Evolutionary conservation across 2,797 vertebrate genomes (phyloP).

Genomic region (Spinus pinus): DNA sequence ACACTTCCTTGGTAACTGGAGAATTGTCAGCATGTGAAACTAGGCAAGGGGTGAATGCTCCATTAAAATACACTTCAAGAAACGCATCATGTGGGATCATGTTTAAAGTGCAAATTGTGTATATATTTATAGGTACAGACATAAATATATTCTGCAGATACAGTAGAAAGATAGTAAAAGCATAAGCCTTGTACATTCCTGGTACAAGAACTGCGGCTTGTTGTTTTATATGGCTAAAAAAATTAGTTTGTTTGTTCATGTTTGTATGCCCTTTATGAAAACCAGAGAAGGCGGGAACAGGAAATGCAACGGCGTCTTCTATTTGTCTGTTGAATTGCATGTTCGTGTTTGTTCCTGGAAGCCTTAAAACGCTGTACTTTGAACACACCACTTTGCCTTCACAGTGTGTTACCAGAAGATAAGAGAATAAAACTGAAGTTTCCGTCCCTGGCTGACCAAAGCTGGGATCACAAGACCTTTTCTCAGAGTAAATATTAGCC

Average conservation of each 20-base stretch:
- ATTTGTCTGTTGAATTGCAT: background rate
- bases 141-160: background rate
- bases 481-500: background rate
- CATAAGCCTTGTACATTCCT: accelerated
- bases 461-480: background rate
- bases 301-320: background rate
- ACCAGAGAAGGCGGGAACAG: background rate
- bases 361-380: background rate
- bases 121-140: accelerated
- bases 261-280: background rate
- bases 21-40: background rate
- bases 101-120: background rate
- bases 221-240: background rate
- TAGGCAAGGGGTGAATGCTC: background rate
- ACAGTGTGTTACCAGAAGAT: background rate
- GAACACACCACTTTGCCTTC: background rate
- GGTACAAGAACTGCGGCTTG: background rate
- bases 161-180: background rate
- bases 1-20: background rate
- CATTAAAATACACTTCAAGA: background rate
- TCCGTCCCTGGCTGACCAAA: accelerated
- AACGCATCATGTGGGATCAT: background rate
- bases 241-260: accelerated
- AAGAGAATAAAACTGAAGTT: background rate
- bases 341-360: background rate